Conservation (phyloP, 2,888 invertebrate species). For the Spodoptera exigua region DNA sequence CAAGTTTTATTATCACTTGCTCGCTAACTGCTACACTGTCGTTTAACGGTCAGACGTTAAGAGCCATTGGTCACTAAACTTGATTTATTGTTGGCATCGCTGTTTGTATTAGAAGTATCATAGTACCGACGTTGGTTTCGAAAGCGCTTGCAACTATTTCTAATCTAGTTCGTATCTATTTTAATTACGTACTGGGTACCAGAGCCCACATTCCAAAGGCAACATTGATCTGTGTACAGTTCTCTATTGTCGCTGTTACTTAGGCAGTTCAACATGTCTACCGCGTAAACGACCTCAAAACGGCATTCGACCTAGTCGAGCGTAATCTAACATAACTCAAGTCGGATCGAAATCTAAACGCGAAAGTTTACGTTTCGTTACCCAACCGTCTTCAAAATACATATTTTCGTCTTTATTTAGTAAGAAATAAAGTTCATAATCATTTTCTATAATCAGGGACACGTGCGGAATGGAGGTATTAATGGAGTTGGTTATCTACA, state of each 20-base stretch:
- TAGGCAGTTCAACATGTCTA: conserved; percentile 72
- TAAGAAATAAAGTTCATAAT: conserved; percentile 69
- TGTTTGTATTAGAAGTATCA: conserved; percentile 57
- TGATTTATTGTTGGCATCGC: conserved; percentile 61
- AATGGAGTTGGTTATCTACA: conserved; percentile 81
- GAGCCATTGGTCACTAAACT: conserved; percentile 69
- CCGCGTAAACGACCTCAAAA: conserved; percentile 87
- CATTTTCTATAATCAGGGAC: conserved; percentile 69
- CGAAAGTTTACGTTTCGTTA: conserved; percentile 85
- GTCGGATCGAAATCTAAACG: conserved; percentile 84
- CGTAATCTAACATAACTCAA: conserved; percentile 86
- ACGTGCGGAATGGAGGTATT: conserved; percentile 89
- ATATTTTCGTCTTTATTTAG: conserved; percentile 61
- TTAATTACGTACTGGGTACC: conserved; percentile 72
- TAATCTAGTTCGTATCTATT: conserved; percentile 80
- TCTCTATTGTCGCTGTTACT: conserved; percentile 68
- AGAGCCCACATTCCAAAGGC: conserved; percentile 69
- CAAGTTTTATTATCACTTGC: conserved; percentile 62
- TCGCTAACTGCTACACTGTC: conserved; percentile 49
- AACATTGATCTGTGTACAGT: conserved; percentile 68
- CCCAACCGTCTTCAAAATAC: conserved; percentile 51
- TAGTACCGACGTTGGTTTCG: conserved; percentile 68
- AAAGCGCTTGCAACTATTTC: conserved; percentile 78
- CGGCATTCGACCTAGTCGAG: conserved; percentile 87
- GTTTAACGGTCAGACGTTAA: conserved; percentile 49